A percentile compares a stretch with the other conserved stretches of the same genome.
Conservation (phyloP, 2,797 vertebrate genomes). For the Coranthus polyacanthus region DNA sequence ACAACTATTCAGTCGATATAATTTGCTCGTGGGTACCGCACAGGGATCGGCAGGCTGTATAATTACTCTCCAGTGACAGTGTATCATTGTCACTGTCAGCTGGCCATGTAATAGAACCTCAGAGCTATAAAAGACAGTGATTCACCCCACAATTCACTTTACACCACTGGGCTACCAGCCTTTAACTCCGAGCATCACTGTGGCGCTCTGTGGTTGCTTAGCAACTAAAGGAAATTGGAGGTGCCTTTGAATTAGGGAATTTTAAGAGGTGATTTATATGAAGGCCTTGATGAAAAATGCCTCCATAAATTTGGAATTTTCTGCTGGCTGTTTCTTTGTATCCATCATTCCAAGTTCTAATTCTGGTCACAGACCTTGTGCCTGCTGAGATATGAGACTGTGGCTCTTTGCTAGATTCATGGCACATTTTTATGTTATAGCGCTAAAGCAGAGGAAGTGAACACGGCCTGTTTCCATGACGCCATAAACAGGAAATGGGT, state of each 20-base stretch:
- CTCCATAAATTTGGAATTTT: conserved; percentile 57
- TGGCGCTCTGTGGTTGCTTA: conserved; percentile 78
- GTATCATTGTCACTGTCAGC: conserved; percentile 73
- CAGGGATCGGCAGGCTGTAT: conserved; percentile 43
- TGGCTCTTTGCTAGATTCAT: conserved; percentile 21
- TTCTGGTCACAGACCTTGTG: conserved; percentile 44
- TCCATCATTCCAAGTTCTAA: conserved; percentile 46
- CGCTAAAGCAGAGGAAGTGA: conserved; percentile 50
- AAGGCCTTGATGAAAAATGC: conserved; percentile 66
- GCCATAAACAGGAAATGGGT: conserved; percentile 79
- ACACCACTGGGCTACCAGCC: conserved; percentile 61
- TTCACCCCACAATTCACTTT: conserved; percentile 73
- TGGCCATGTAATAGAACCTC: conserved; percentile 67
- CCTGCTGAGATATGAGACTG: conserved; percentile 21
- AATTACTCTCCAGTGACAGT: conserved; percentile 69
- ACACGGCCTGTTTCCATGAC: conserved; percentile 72
- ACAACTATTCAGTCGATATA: conserved; percentile 19
- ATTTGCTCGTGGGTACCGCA: conserved; percentile 44
- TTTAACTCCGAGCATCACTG: conserved; percentile 71
- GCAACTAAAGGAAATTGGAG: conserved; percentile 82
- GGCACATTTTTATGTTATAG: conserved; percentile 51
- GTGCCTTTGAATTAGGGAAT: conserved; percentile 79
- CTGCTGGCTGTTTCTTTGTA: conserved; percentile 17
- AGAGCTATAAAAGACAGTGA: conserved; percentile 71
- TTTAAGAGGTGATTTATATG: conserved; percentile 69